Evolutionary conservation across 2,888 invertebrate species (phyloP), one percentile per base, ranked within the genome.

Genomic region (Cancer borealis): DNA sequence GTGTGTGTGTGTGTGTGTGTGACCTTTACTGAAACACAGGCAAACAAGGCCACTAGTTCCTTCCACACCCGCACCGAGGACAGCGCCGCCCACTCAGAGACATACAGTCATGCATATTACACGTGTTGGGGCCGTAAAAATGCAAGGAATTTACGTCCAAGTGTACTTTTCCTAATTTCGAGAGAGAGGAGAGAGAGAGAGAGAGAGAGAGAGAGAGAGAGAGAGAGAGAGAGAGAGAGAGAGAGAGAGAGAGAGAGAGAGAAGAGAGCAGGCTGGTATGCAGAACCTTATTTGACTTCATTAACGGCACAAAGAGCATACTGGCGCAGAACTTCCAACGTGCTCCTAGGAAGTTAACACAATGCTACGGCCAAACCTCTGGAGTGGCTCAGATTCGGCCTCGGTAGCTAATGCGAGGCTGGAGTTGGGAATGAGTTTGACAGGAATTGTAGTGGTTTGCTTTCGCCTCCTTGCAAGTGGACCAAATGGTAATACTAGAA

Each of bases 151-250:
- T 88, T 47, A 17, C 54, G 17, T 54, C 3, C 12, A 54, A 54
- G 12, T 54, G 17, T 30, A 14, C n/a, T 73, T 47, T 88, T 17
- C 3, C n/a, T 88, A 6, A n/a, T 73, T 73, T 4, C 4, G 45
- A 89, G 89, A 89, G 45, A 89, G 89, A 89, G n/a, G 89, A 89
- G 45, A 89, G 89, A 89, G 79, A 89, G 89, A 89, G 26, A 49
- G 89, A 45, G 46, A 45, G 89, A 46, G 46, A 88, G 45, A 88
- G 45, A 45, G 88, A 46, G 46, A 46, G 46, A 88, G 47, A 89
- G 89, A 89, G 46, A 89, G 49, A 46, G 46, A 88, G 46, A 88
- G 45, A 88, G 45, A 88, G 17, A 88, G 46, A 88, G 47, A 88
- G 46, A 79, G 79, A 79, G 79, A 66, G 60, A 88, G 47, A 88